A percentile compares a stretch with the other conserved stretches of the same genome.
Conservation (phyloP, 2,113 vertebrate genomes). For the Prietella phreatophila region DNA sequence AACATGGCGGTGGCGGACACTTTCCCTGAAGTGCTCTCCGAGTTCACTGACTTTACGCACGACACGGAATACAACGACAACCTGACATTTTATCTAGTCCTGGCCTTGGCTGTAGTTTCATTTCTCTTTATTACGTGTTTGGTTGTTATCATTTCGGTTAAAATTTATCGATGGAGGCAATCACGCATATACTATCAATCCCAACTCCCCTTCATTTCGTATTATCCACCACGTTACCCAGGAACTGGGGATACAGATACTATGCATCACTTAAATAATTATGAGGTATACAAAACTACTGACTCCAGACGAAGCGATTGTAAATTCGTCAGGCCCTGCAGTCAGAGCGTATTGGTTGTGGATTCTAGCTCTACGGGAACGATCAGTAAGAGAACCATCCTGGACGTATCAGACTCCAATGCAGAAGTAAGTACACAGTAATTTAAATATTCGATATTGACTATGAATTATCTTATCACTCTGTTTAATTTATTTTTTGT, state of each 20-base stretch:
- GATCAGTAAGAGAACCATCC: neutral
- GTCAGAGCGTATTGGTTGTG: neutral
- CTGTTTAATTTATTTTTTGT: too few species aligned
- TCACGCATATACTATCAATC: neutral
- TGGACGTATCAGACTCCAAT: neutral
- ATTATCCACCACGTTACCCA: neutral
- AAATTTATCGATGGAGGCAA: neutral
- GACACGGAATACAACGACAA: neutral
- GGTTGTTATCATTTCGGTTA: neutral
- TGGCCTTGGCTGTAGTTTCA: neutral
- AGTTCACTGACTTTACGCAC: conserved; percentile 48
- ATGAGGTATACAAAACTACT: neutral
- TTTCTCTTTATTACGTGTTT: neutral
- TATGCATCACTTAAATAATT: neutral
- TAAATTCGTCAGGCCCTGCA: neutral
- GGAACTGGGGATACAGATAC: neutral
- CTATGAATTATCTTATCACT: neutral
- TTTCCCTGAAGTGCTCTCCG: conserved; percentile 55
- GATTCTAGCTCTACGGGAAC: neutral
- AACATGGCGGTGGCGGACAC: conserved; percentile 51
- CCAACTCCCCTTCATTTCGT: neutral
- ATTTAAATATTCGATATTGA: neutral
- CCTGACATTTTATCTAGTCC: neutral
- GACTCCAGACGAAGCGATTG: neutral
- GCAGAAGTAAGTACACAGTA: neutral